These are phyloP conservation scores for Thamnophis elegans DNA, from an alignment of 2,797 vertebrate species.

Conservation along the genomic window DNA sequence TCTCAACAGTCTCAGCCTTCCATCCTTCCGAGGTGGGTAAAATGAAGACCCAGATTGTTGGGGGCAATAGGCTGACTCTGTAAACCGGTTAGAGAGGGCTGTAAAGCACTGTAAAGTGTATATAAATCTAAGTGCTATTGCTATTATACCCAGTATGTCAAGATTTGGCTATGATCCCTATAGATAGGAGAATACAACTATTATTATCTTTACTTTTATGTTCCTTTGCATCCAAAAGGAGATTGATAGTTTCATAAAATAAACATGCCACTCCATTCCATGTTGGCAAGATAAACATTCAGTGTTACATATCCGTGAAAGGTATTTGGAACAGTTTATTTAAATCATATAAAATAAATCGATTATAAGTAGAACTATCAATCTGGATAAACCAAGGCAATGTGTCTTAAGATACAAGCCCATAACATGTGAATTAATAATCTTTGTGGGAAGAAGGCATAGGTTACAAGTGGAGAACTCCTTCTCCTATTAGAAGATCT, in stretches of 20 bases:
- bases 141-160: not conserved
- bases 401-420: not conserved
- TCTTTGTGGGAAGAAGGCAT: not conserved
- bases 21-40: no score
- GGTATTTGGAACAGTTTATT: not conserved
- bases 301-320: not conserved
- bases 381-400: not conserved
- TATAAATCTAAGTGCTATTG: no score
- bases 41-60: no score
- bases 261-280: not conserved
- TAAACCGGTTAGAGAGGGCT: no score
- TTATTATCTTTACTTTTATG: not conserved
- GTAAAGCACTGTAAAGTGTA: no score
- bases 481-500: not conserved
- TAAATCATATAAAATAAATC: not conserved
- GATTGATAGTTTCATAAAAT: not conserved
- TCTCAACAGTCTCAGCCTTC: no score
- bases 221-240: not conserved
- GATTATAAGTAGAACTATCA: not conserved
- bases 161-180: not conserved
- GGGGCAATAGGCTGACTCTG: no score
- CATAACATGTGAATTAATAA: not conserved
- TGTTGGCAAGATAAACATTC: not conserved
- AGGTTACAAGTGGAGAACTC: not conserved
- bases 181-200: not conserved